phyloP scores from a whole-genome alignment of 2,888 invertebrate species.

The Mimachlamys varia region DNA sequence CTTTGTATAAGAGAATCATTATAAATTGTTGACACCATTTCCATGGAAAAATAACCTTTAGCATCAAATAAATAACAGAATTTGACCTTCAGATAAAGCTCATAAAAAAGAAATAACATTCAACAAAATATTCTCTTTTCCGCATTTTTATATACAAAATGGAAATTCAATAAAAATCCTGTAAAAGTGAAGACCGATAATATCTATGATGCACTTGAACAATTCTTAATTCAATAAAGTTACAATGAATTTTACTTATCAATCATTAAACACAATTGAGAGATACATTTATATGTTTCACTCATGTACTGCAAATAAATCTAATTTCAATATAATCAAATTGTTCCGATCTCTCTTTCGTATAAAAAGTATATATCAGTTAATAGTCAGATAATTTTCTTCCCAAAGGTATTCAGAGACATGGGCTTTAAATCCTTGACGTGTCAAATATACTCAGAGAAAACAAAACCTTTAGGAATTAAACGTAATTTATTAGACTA shows the following conservation, averaged over 20 bases:
- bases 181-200: too few relatives aligned
- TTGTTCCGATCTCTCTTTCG: not conserved
- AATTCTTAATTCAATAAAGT: not conserved
- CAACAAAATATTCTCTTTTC: too few relatives aligned
- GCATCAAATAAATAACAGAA: not conserved
- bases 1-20: too few relatives aligned
- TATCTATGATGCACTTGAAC: not conserved
- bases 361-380: not conserved
- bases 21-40: too few relatives aligned
- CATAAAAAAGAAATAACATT: too few relatives aligned
- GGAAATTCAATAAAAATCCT: not conserved
- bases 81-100: too few relatives aligned
- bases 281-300: too few relatives aligned
- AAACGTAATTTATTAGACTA: not conserved
- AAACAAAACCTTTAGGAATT: not conserved
- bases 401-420: not conserved
- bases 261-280: too few relatives aligned
- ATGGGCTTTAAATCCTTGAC: not conserved
- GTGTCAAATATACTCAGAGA: not conserved
- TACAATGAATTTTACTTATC: not conserved
- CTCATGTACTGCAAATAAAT: too few relatives aligned
- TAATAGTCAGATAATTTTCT: not conserved
- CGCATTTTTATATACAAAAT: too few relatives aligned
- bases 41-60: not conserved
- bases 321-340: not conserved